These are phyloP conservation scores for Cyclophora punctaria DNA, from an alignment of 2,888 invertebrate species.

Conservation along the genomic window DNA sequence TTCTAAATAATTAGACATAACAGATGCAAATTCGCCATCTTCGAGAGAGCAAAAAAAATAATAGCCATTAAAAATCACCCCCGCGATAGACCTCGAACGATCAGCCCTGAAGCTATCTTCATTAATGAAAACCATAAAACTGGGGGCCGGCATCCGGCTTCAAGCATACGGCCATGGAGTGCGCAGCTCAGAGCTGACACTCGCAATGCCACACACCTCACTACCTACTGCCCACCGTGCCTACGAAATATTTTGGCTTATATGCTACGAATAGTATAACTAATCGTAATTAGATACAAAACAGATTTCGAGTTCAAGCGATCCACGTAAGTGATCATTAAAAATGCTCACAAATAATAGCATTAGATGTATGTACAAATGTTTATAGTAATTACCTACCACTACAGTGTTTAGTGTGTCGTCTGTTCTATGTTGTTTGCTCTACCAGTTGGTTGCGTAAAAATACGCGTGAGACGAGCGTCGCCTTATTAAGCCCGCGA, in stretches of 20 bases:
- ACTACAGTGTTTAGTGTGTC: too few species aligned
- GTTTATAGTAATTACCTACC: background rate
- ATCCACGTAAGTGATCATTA: too few species aligned
- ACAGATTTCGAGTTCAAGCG: too few species aligned
- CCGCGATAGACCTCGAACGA: constrained; percentile 47
- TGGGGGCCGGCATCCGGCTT: constrained; percentile 51
- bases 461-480: constrained; percentile 55
- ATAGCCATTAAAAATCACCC: constrained; percentile 53
- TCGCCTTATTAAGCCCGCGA: constrained; percentile 58
- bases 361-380: too few species aligned
- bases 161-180: constrained; percentile 30
- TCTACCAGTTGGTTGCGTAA: constrained; percentile 21
- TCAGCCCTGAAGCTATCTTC: constrained; percentile 64
- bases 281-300: too few species aligned
- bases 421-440: too few species aligned
- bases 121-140: constrained; percentile 68
- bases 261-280: too few species aligned
- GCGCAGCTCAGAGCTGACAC: constrained; percentile 7
- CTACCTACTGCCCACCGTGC: too few species aligned
- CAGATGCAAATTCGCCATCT: constrained; percentile 33
- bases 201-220: too few species aligned
- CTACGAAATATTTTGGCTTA: too few species aligned
- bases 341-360: too few species aligned
- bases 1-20: constrained; percentile 12
- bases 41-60: constrained; percentile 31